phyloP scores from a whole-genome alignment of 2,888 invertebrate species.

The Panorpa germanica region DNA sequence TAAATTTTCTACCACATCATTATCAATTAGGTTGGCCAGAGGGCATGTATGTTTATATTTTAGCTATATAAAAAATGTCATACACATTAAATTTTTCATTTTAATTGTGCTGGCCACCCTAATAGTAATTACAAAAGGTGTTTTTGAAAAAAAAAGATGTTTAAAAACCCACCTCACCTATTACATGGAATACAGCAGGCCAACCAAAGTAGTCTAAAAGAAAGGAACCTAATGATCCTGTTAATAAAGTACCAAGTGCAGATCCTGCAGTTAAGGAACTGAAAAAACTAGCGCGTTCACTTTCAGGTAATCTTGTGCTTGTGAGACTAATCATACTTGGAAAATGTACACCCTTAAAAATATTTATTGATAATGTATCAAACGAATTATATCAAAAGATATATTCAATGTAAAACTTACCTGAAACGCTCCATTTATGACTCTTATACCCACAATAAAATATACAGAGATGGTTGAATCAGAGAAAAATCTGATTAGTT shows the following conservation, averaged over 20 bases:
- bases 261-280: constrained; percentile 42
- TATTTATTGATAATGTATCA: constrained; percentile 1
- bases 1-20: too few species aligned
- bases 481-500: constrained; percentile 26
- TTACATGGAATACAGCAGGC: constrained; percentile 40
- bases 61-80: constrained; percentile 8
- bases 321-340: constrained; percentile 50
- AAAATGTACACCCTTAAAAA: constrained; percentile 44
- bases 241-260: constrained; percentile 39
- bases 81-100: constrained; percentile 4
- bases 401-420: too few species aligned
- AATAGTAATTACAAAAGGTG: constrained; percentile 6
- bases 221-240: constrained; percentile 45
- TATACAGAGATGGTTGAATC: constrained; percentile 28
- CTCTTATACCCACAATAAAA: constrained; percentile 35
- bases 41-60: too few species aligned
- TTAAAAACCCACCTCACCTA: constrained; percentile 23
- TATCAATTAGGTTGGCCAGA: too few species aligned
- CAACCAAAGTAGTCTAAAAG: constrained; percentile 43
- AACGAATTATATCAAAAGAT: background rate
- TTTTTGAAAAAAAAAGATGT: constrained; percentile 12
- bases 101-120: too few species aligned
- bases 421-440: constrained; percentile 45
- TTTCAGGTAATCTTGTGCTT: constrained; percentile 38
- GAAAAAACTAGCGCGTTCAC: constrained; percentile 45